Evolutionary conservation across 1,140 invertebrate species (phyloP), one percentile per base, ranked within the genome.

Genomic region (Cydia amplana): DNA sequence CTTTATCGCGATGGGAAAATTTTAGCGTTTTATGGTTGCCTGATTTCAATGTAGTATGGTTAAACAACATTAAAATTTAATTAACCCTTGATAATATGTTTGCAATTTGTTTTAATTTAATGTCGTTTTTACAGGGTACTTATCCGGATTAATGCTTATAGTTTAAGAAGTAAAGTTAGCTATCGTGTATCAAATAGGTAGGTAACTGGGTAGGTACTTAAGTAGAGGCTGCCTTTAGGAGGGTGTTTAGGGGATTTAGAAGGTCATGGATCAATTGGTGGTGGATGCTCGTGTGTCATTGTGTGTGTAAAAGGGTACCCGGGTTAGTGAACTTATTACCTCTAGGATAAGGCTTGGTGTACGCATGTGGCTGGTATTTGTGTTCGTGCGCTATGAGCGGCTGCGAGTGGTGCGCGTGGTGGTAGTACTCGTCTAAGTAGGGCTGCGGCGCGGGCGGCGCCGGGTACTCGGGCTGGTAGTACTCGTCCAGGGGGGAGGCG

Each of bases 331-430:
- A 55, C 91, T 93, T 81, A 96, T 93, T 81, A 96, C 95, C 94
- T 94, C 95, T 93, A 51, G 95, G 93, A 85, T 95, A 96, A 81
- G 94, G 95, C 90, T 96, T 96, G 82, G 94, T 94, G 83, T 95
- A 95, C 60, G 94, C 91, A 82, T 94, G 93, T 12, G 95, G 95
- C 82, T 95, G 95, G 87, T 96, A 96, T 82, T 96, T 96, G 77
- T 94, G 93, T 84, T 96, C 95, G 80, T 95, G 91, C 23, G 93
- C 85, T 78, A 95, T 95, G 76, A 95, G 87, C 18, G 93, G 89
- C 79, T 95, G 95, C 80, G 94, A 93, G 79, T 98, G 63, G 95
- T 92, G 91, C 72, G 87, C 85, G 82, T 92, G 91, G 78, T 90
- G 90, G 82, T 91, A 89, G 82, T 92, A 91, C 60, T 91, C 90